Conservation (phyloP, 2,113 vertebrate species). For the Anarhynchus alexandrinus region DNA sequence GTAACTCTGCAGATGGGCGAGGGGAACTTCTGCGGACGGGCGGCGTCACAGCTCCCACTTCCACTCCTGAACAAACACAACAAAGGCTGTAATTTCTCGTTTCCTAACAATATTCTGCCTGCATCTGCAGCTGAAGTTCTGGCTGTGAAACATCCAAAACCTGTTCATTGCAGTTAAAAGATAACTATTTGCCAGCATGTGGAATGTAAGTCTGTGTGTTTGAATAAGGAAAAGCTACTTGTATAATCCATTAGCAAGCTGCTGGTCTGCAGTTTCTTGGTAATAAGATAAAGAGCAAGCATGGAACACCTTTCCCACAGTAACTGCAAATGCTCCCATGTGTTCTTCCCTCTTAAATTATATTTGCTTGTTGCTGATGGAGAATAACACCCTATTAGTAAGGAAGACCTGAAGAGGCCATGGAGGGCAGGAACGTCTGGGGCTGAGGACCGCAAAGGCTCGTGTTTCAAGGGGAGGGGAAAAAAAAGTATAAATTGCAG, state of each 20-base stretch:
- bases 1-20: not conserved
- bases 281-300: not conserved
- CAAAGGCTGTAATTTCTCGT: not conserved
- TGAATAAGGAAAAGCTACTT: not conserved
- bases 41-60: not conserved
- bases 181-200: not conserved
- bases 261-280: not conserved
- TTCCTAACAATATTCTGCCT: not conserved
- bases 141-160: not conserved
- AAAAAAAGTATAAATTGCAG: not conserved
- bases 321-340: not conserved
- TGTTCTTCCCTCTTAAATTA: not conserved
- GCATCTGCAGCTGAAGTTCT: not conserved
- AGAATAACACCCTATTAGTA: not conserved
- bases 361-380: not conserved
- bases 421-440: not conserved
- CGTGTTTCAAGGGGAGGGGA: fast-evolving
- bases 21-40: not conserved
- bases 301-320: not conserved
- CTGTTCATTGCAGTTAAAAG: not conserved
- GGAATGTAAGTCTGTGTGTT: not conserved
- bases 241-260: not conserved
- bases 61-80: not conserved
- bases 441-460: not conserved
- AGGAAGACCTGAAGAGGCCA: not conserved